A percentile compares a stretch with the other conserved stretches of the same genome.
Evolutionary conservation across 2,888 invertebrate species (phyloP).

Genomic region (Onchidella celtica): DNA sequence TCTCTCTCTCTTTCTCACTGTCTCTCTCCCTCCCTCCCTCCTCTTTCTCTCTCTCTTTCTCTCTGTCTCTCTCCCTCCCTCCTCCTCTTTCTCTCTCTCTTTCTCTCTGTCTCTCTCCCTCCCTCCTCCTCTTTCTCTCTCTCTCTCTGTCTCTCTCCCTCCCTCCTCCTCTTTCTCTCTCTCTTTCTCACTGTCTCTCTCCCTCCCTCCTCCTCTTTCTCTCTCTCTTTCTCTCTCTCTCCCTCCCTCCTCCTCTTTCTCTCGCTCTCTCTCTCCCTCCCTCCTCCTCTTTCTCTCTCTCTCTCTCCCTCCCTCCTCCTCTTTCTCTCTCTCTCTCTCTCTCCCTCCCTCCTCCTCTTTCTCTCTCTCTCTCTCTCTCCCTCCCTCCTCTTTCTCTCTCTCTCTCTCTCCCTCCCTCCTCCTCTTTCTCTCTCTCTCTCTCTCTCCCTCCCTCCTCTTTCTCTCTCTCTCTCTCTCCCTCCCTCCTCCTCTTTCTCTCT

Average conservation of each 20-base stretch:
- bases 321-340: not conserved
- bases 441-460: constrained; percentile 6
- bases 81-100: too few relatives aligned
- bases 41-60: not conserved
- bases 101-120: not conserved
- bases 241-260: too few relatives aligned
- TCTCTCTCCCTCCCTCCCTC: not conserved
- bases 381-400: not conserved
- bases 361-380: not conserved
- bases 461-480: not conserved
- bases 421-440: not conserved
- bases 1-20: not conserved
- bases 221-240: too few relatives aligned
- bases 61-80: too few relatives aligned
- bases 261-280: not conserved
- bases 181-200: too few relatives aligned
- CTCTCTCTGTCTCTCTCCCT: too few relatives aligned
- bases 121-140: too few relatives aligned
- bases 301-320: not conserved
- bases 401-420: not conserved
- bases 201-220: too few relatives aligned
- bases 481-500: constrained; percentile 5
- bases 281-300: not conserved
- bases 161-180: too few relatives aligned
- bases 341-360: not conserved